A percentile compares a stretch with the other conserved stretches of the same genome.
phyloP scores from a whole-genome alignment of 2,888 invertebrate genomes.

The Steinernema carpocapsae region DNA sequence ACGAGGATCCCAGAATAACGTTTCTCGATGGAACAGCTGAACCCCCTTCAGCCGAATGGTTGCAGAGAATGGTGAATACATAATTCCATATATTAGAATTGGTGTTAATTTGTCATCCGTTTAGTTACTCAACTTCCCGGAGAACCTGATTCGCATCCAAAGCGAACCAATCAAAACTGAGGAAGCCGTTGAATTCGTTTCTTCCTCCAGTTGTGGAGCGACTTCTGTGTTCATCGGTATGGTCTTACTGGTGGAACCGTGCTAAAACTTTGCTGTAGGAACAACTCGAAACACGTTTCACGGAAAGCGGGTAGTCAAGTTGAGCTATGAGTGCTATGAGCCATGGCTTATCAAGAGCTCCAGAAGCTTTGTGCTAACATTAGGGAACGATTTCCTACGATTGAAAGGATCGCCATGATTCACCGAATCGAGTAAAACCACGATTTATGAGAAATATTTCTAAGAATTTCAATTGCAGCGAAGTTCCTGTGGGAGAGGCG shows the following conservation, averaged over 20 bases:
- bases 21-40: constrained; percentile 52
- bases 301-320: constrained; percentile 50
- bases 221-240: constrained; percentile 62
- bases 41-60: constrained; percentile 28
- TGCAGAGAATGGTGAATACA: constrained; percentile 33
- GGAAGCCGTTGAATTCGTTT: constrained; percentile 40
- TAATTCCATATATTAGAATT: too few species aligned
- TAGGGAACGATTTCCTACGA: constrained; percentile 45
- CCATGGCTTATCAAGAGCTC: constrained; percentile 63
- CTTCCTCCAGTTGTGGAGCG: constrained; percentile 58
- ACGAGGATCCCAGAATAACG: constrained; percentile 44
- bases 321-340: constrained; percentile 64
- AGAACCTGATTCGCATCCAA: constrained; percentile 54
- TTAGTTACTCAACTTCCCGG: constrained; percentile 43
- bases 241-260: not conserved
- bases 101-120: not conserved
- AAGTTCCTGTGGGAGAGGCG: constrained; percentile 60
- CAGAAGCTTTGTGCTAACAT: constrained; percentile 47
- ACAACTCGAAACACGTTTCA: constrained; percentile 59
- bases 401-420: constrained; percentile 57
- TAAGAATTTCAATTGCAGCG: constrained; percentile 36
- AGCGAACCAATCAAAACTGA: constrained; percentile 44
- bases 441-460: not conserved
- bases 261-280: constrained; percentile 40
- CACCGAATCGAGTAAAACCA: constrained; percentile 53